phyloP scores from a whole-genome alignment of 1,140 invertebrate genomes.

The Antheraea pernyi region DNA sequence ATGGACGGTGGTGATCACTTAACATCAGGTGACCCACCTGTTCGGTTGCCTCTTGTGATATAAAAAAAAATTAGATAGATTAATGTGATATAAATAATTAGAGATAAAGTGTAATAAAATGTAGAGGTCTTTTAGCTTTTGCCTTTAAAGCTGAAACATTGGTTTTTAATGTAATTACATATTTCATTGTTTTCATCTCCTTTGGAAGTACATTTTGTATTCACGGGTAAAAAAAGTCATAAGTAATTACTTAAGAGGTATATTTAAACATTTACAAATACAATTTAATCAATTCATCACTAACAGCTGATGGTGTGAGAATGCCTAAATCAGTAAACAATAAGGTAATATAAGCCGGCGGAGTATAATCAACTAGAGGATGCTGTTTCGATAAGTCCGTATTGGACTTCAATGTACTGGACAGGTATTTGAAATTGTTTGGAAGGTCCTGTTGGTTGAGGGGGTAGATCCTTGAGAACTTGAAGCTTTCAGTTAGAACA shows the following conservation, averaged over 20 bases:
- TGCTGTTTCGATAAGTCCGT: constrained; percentile 86
- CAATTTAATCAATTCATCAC: constrained; percentile 97
- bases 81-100: too few relatives aligned
- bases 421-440: constrained; percentile 89
- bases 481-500: constrained; percentile 97
- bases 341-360: constrained; percentile 94
- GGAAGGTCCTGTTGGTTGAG: constrained; percentile 95
- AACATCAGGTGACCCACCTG: too few relatives aligned
- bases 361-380: constrained; percentile 97
- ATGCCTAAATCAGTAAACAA: constrained; percentile 98
- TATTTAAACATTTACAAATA: constrained; percentile 86
- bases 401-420: constrained; percentile 82
- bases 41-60: too few relatives aligned
- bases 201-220: too few relatives aligned
- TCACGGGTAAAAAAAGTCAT: too few relatives aligned
- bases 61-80: too few relatives aligned
- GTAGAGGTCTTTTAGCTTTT: too few relatives aligned
- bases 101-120: too few relatives aligned
- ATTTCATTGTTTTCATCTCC: too few relatives aligned
- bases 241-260: constrained; percentile 12
- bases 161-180: too few relatives aligned
- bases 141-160: too few relatives aligned
- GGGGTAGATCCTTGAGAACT: constrained; percentile 96
- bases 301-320: constrained; percentile 96
- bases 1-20: too few relatives aligned